A percentile compares a stretch with the other conserved stretches of the same genome.
Evolutionary conservation across 2,113 vertebrate genomes (phyloP).

Genomic region (zebrafish (Danio rerio)): DNA sequence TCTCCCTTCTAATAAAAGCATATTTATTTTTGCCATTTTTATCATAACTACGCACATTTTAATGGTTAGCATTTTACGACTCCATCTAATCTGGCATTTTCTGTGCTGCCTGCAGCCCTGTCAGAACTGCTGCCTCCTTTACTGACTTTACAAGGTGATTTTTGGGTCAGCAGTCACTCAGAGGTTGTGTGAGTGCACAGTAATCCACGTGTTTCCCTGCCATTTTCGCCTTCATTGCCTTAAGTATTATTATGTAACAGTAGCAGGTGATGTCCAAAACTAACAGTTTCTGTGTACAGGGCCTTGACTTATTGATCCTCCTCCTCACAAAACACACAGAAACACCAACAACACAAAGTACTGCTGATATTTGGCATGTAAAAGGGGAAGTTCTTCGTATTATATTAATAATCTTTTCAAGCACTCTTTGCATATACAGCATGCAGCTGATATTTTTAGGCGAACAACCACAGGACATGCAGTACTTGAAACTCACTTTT

Average conservation of each 20-base stretch:
- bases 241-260: slow-evolving; percentile 23
- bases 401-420: neutral
- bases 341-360: neutral
- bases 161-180: slow-evolving; percentile 18
- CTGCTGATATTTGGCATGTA: neutral
- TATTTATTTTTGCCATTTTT: neutral
- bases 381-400: neutral
- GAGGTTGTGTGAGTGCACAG: neutral
- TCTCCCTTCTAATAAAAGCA: neutral
- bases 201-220: neutral
- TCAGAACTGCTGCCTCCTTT: neutral
- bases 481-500: slow-evolving; percentile 29
- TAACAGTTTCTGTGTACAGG: slow-evolving; percentile 42
- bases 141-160: neutral
- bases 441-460: slow-evolving; percentile 17
- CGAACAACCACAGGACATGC: slow-evolving; percentile 25
- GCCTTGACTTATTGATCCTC: neutral
- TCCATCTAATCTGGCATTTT: neutral
- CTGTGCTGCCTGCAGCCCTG: neutral
- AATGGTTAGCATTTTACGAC: slow-evolving; percentile 2
- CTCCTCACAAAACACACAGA: slow-evolving; percentile 5
- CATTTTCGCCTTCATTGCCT: neutral
- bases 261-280: slow-evolving; percentile 19
- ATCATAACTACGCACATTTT: neutral
- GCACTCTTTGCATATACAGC: neutral